These are phyloP conservation scores for Brotula barbata DNA, from an alignment of 2,797 vertebrate genomes.

Conservation along the genomic window DNA sequence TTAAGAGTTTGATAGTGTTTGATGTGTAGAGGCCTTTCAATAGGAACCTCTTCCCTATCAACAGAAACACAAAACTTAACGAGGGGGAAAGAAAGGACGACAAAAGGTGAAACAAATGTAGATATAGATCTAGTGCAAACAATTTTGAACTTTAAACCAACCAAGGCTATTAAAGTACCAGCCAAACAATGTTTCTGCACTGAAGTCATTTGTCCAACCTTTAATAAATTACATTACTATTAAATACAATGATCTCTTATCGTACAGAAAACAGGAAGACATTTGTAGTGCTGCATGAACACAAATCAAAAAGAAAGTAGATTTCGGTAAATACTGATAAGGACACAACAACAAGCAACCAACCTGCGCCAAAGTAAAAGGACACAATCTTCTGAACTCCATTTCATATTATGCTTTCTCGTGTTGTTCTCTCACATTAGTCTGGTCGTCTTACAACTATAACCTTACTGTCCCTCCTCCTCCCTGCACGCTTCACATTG, in stretches of 20 bases:
- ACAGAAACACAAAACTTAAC: conserved; percentile 1
- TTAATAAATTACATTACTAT: neutral
- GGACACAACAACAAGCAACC: conserved; percentile 23
- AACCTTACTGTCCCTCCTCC: conserved; percentile 28
- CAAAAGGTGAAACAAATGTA: neutral
- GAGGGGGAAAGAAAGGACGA: too few relatives aligned
- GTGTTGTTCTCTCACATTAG: conserved; percentile 11
- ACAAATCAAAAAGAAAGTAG: conserved; percentile 9
- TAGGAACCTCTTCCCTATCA: neutral
- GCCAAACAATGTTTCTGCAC: neutral
- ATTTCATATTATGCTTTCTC: neutral
- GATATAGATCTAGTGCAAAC: too few relatives aligned
- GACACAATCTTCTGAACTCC: conserved; percentile 15
- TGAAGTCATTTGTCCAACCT: neutral
- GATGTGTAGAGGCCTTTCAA: neutral
- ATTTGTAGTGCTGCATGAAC: neutral
- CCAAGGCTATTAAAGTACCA: neutral
- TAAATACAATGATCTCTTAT: neutral
- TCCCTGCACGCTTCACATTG: conserved; percentile 16
- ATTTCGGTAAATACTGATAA: neutral
- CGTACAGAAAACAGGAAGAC: neutral
- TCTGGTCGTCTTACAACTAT: conserved; percentile 28
- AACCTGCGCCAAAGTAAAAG: conserved; percentile 38
- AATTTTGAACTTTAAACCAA: too few relatives aligned
- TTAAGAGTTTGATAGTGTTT: neutral